Base-by-base conservation (phyloP, 2,797 vertebrate species). In the Pseudochaenichthys georgianus region DNA sequence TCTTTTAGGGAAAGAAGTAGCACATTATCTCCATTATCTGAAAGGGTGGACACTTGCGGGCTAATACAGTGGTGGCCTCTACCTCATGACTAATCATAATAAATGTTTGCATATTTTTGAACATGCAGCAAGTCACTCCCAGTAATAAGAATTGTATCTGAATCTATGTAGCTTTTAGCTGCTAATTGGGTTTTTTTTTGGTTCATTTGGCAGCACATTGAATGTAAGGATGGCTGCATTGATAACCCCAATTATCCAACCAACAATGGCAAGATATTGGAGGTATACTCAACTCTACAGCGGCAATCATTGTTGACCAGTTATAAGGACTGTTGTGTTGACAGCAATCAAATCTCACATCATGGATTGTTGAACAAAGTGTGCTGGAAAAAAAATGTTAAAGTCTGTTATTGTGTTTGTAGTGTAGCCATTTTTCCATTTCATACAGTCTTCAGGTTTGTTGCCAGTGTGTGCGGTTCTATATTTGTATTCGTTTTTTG, bases 321-420 rank as follows among this genome's bases (percentile, higher is more conserved):
- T 28, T 28, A 28, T 28, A 28, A 3, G 23, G 23, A 28, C 23
- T 28, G 23, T 34, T 59, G 9, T 71, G 48, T n/a, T 42, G 41
- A 47, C 8, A 17, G 31, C 41, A 58, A 31, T 53, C 50, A 34
- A 12, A 11, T 31, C 28, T 13, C 8, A 51, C 9, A 41, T 13
- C 21, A 45, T 51, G 34, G 34, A 34, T 28, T 28, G 23, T 28
- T 28, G 23, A 28, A 64, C 9, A 66, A 31, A 47, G 10, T 34
- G 13, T 48, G 1, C 46, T 51, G 5, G 2, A 10, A 0, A 0
- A 51, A 10, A 42, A 43, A 48, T 38, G 1, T n/a, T 0, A 6
- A 68, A 5, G 1, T 64, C 23, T 4, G n/a, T 48, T 4, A 31
- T 50, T 12, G n/a, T 17, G 50, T 15, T 3, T 55, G 13, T 62